Base-by-base conservation (phyloP, 2,113 vertebrate species). In the Ondatra zibethicus region DNA sequence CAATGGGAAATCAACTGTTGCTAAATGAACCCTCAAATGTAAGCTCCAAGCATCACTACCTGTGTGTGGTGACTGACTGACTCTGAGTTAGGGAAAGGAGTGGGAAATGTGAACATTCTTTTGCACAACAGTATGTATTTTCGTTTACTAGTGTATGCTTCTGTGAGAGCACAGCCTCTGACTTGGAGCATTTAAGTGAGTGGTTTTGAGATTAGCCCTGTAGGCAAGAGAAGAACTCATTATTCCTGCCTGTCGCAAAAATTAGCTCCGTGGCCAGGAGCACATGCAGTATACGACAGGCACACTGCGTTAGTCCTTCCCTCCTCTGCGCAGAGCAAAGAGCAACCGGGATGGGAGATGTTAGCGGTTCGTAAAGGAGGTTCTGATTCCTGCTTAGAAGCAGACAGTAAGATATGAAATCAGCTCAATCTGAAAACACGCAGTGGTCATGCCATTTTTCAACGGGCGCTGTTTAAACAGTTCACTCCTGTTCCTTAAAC, bases 401-500 rank as follows among this genome's bases (percentile, higher is more conserved):
- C 47, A 97, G 93, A 93, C 89, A 84, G 65, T 78, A 80, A 95
- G 85, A 95, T 95, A 80, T 88, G 42, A 90, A 96, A 94, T 72
- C 47, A 58, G 11, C 42, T 92, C 96, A 87, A 78, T 96, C 95
- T 93, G 97, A 98, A 98, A 96, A 88, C 65, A 97, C 66, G 94
- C 88, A 97, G 97, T 88, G 96, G 75, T 93, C 86, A 90, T 63
- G 58, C 93, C 92, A 96, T 95, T 98, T 98, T 96, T 80, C 92
- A 95, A 97, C 25, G 91, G 96, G 93, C 96, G 3, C 72, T 97
- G 93, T 98, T 98, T 95, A 97, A 98, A 98, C 97, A 97, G 97
- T 98, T 98, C 98, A 97, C 95, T 98, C 97, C 97, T 94, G 81
- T 91, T 97, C 97, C 96, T 96, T 97, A 97, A 97, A 97, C 66